Percentiles rank a stretch among this genome's conserved stretches.
Evolutionary conservation across 35 echinoderm and acorn worm genomes (phyloP).

Genomic region (Heliocidaris tuberculata): DNA sequence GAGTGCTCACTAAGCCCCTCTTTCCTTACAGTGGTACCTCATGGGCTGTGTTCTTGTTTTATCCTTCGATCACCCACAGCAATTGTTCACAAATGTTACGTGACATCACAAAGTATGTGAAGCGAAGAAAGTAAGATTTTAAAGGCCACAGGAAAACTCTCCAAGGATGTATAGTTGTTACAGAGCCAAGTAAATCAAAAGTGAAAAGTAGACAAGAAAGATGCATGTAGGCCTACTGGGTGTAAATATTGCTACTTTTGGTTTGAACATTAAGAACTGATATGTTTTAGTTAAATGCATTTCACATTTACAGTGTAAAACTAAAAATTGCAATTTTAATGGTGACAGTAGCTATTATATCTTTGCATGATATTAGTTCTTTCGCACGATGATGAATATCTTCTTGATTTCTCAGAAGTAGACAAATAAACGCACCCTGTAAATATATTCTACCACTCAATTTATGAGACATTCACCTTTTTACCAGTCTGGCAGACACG

Average conservation of each 20-base stretch:
- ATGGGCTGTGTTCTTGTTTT: background rate
- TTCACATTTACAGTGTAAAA: no score
- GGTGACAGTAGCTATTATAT: no score
- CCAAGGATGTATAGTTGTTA: background rate
- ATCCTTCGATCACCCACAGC: background rate
- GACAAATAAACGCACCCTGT: no score
- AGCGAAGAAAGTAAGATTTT: background rate
- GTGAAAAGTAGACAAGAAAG: background rate
- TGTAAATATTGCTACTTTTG: background rate
- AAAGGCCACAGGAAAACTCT: background rate
- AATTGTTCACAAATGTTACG: constrained; percentile 3
- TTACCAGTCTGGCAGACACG: no score
- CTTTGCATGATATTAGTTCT: no score
- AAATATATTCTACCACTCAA: no score
- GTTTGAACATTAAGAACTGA: no score
- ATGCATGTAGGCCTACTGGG: background rate
- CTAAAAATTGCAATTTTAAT: no score
- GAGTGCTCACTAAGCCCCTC: background rate
- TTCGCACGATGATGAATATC: no score
- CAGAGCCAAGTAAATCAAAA: background rate
- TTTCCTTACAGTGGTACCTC: background rate
- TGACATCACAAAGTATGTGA: constrained; percentile 3
- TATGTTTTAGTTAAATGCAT: no score
- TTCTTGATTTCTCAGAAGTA: no score
- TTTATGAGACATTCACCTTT: no score